Evolutionary conservation across 2,797 vertebrate genomes (phyloP), one percentile per base, ranked within the genome.

Genomic region (Enteromius afrohamiltoni): DNA sequence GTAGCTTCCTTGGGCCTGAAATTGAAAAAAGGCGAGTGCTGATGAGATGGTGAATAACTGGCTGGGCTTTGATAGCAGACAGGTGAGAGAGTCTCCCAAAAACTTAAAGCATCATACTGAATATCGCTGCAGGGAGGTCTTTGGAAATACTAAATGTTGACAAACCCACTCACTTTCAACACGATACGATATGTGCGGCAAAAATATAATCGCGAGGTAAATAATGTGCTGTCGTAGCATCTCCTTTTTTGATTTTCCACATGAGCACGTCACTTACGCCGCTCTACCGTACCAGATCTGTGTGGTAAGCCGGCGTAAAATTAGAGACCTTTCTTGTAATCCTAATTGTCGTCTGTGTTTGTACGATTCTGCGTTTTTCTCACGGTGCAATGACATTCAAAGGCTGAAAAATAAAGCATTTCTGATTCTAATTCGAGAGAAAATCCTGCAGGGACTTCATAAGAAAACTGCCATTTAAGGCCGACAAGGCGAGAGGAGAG

Each of bases 1-100:
- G 95, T 94, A 96, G 97, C 96, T 97, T 96, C 96, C 96, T 97
- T 95, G 95, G 96, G 95, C 95, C 93, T 95, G 96, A 98, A 97
- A 98, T 98, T 98, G 97, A 97, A 95, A 93, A 96, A 96, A 95
- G 92, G 93, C 96, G 95, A 96, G 95, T 96, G 96, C 96, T 96
- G 96, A 95, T 96, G 96, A 97, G 97, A 97, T 86, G 93, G 95
- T 95, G 97, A 97, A 96, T 96, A 96, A 95, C 95, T 95, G 91
- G 92, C 94, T 93, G 92, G 90, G 94, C 95, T 94, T 94, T 93
- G 95, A 94, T 92, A 92, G 94, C 89, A 91, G 92, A 93, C 92
- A 93, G 92, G 92, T 91, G 91, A 88, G 88, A 84, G 88, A 90
- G 90, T 85, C 83, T 81, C 73, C 68, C 29, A 74, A 79, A 79